phyloP scores from a whole-genome alignment of 2,797 vertebrate genomes.

The Dermochelys coriacea region DNA sequence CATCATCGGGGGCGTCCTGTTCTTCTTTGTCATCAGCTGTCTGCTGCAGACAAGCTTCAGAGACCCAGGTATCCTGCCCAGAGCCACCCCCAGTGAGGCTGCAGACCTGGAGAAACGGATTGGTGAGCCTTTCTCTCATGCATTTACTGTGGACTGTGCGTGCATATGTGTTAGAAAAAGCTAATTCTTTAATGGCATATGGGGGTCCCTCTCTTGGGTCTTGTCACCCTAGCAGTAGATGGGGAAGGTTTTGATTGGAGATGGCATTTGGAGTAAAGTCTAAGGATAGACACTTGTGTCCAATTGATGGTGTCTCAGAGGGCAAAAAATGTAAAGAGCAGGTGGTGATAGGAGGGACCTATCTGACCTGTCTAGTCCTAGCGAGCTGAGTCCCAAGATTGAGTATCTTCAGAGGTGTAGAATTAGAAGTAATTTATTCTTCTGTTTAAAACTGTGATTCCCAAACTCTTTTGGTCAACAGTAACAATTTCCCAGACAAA shows the following conservation, averaged over 20 bases:
- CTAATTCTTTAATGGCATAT: not conserved
- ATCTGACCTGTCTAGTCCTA: not conserved
- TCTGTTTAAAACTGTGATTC: not conserved
- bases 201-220: fast-evolving
- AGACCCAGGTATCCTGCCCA: conserved; percentile 95
- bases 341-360: not conserved
- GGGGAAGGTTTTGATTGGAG: not conserved
- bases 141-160: fast-evolving
- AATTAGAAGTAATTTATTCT: not conserved
- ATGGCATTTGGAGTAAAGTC: not conserved
- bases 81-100: conserved; percentile 93
- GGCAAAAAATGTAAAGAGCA: not conserved
- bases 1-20: conserved; percentile 90
- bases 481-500: not conserved
- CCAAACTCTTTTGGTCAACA: not conserved
- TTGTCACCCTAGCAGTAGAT: not conserved
- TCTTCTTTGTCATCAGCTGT: conserved; percentile 92
- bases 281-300: not conserved
- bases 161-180: not conserved
- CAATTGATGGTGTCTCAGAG: not conserved
- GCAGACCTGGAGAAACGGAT: conserved; percentile 94
- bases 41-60: conserved; percentile 96
- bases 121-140: conserved; percentile 79
- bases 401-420: not conserved
- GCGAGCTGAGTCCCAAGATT: not conserved